These are phyloP conservation scores for Agriopis leucophaearia DNA, from an alignment of 2,888 invertebrate species.

Conservation along the genomic window DNA sequence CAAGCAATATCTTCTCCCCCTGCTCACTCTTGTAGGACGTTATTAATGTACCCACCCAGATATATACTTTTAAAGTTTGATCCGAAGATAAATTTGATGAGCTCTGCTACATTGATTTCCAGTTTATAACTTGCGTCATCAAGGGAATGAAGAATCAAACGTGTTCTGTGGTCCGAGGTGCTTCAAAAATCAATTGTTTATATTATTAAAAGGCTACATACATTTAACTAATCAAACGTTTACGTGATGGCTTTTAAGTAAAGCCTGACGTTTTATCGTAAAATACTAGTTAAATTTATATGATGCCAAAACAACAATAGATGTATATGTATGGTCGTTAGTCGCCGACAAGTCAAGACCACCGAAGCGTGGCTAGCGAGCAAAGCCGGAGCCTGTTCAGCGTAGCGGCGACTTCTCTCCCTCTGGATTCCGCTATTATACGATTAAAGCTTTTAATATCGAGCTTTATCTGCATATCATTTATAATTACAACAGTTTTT, in stretches of 20 bases:
- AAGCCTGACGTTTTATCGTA: neutral
- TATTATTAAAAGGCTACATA: neutral
- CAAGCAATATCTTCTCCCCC: slow-evolving; percentile 17
- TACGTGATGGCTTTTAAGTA: neutral
- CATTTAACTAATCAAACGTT: neutral
- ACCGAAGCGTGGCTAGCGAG: slow-evolving; percentile 65
- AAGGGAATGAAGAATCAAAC: too few species aligned
- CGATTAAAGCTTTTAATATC: slow-evolving; percentile 46
- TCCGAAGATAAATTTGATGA: neutral
- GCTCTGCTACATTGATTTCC: neutral
- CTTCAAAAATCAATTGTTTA: too few species aligned
- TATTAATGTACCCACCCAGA: neutral
- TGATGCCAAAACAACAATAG: slow-evolving; percentile 62
- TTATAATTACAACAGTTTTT: slow-evolving; percentile 4
- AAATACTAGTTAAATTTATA: slow-evolving; percentile 38
- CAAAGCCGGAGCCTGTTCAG: slow-evolving; percentile 56
- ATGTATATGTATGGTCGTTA: slow-evolving; percentile 63
- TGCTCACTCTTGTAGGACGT: slow-evolving; percentile 1
- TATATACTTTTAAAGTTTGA: neutral
- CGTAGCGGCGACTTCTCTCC: slow-evolving; percentile 65
- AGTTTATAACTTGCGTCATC: neutral
- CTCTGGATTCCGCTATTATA: slow-evolving; percentile 59
- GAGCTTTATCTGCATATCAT: slow-evolving; percentile 23
- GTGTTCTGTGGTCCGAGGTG: too few species aligned
- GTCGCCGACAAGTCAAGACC: slow-evolving; percentile 52